A percentile compares a stretch with the other conserved stretches of the same genome.
Evolutionary conservation across 2,113 vertebrate species (phyloP).

Genomic region (Hemibates koningsi): DNA sequence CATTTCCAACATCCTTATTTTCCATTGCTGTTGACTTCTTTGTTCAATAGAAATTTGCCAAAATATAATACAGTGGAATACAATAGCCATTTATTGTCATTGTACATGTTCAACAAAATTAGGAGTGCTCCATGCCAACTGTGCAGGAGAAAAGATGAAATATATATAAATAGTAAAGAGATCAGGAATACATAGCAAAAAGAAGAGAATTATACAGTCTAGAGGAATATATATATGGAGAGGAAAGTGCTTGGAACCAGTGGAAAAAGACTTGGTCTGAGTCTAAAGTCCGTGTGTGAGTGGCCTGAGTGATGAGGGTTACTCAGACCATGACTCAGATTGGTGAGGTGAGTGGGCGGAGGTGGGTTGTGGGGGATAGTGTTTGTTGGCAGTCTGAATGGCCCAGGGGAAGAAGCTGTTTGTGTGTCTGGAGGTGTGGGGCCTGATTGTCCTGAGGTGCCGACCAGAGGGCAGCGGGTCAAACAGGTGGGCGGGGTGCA

Average conservation of each 20-base stretch:
- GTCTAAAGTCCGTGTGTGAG: not conserved
- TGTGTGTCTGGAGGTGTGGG: not conserved
- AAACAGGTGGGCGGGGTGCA: not conserved
- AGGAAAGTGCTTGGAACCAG: not conserved
- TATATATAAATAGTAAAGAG: not conserved
- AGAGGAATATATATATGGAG: not conserved
- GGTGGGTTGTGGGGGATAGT: not conserved
- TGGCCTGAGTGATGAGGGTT: not conserved
- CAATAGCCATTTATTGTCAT: not conserved
- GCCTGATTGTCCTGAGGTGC: not conserved
- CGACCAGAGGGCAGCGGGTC: not conserved
- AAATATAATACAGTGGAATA: not conserved
- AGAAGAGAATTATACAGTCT: not conserved
- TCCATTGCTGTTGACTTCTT: not conserved
- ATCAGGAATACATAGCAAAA: not conserved
- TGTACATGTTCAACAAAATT: not conserved
- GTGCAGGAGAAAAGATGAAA: not conserved
- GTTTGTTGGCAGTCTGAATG: not conserved
- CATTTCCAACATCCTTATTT: not conserved
- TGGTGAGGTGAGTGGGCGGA: not conserved
- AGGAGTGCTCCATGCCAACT: not conserved
- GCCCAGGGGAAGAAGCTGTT: not conserved
- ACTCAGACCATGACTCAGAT: not conserved
- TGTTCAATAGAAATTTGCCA: not conserved
- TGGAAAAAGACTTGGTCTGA: not conserved